These are phyloP conservation scores for Dromococcyx pavoninus DNA, from an alignment of 2,797 vertebrate species.

Conservation along the genomic window DNA sequence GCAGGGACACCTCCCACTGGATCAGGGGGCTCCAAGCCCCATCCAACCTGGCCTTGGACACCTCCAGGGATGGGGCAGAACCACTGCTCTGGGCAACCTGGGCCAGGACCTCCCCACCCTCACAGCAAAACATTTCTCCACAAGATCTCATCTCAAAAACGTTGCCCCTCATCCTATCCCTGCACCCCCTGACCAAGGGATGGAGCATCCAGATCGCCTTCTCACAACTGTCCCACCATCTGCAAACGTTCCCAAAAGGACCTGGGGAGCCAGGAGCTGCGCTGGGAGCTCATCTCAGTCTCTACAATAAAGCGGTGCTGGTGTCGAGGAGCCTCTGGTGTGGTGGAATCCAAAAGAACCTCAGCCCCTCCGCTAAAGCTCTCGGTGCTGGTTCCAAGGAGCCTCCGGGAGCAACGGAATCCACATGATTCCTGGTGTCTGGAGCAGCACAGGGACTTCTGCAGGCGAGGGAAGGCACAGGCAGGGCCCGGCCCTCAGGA, in stretches of 20 bases:
- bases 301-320: fast-evolving
- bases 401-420: background rate
- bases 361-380: background rate
- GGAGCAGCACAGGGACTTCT: background rate
- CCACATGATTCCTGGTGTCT: fast-evolving
- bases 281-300: background rate
- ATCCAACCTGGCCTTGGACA: too few species aligned
- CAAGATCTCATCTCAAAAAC: too few species aligned
- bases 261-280: background rate
- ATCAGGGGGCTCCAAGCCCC: too few species aligned
- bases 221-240: background rate
- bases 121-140: too few species aligned
- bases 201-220: fast-evolving
- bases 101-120: too few species aligned
- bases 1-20: too few species aligned
- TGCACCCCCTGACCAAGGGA: too few species aligned
- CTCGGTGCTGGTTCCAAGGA: background rate
- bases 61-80: too few species aligned
- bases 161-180: too few species aligned
- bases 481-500: background rate
- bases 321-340: background rate
- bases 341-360: too few species aligned
- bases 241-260: fast-evolving
- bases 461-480: fast-evolving
- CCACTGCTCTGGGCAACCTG: too few species aligned